phyloP scores from a whole-genome alignment of 2,888 invertebrate species.

The Lobophora halterata region DNA sequence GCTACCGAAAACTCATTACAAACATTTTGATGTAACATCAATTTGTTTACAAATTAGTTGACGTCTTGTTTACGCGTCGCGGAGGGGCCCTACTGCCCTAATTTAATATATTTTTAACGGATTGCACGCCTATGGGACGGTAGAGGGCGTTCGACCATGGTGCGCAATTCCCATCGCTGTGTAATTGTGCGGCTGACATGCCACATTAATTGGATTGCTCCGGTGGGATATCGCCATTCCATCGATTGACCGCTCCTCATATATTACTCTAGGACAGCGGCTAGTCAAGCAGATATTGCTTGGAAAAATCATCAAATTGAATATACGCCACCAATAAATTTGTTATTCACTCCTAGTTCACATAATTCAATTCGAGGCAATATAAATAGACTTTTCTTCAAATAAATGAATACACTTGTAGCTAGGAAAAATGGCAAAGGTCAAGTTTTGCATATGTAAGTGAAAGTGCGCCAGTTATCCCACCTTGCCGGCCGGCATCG shows the following conservation, averaged over 20 bases:
- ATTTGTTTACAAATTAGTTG: conserved; percentile 23
- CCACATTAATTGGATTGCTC: conserved; percentile 56
- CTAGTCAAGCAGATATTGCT: conserved; percentile 15
- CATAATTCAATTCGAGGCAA: no score
- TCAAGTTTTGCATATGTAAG: no score
- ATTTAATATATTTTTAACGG: conserved; percentile 30
- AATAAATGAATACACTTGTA: no score
- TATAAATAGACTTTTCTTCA: no score
- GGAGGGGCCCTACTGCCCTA: conserved; percentile 19
- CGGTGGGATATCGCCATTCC: conserved; percentile 38
- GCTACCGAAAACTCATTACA: conserved; percentile 16
- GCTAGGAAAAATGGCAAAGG: no score
- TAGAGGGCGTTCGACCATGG: conserved; percentile 16
- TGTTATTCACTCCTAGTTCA: no score
- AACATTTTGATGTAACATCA: conserved; percentile 14
- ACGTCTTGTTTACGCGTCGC: conserved; percentile 20
- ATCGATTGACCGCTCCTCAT: conserved; percentile 41
- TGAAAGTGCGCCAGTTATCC: no score
- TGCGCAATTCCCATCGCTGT: conserved; percentile 40
- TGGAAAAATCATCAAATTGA: conserved; percentile 11
- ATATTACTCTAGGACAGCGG: conserved; percentile 29
- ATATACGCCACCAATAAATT: conserved; percentile 9
- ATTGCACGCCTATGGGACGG: conserved; percentile 11
- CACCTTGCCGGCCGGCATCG: no score
- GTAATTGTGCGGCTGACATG: conserved; percentile 55